Base-by-base conservation (phyloP, 2,113 vertebrate genomes). In the Rafetus swinhoei region DNA sequence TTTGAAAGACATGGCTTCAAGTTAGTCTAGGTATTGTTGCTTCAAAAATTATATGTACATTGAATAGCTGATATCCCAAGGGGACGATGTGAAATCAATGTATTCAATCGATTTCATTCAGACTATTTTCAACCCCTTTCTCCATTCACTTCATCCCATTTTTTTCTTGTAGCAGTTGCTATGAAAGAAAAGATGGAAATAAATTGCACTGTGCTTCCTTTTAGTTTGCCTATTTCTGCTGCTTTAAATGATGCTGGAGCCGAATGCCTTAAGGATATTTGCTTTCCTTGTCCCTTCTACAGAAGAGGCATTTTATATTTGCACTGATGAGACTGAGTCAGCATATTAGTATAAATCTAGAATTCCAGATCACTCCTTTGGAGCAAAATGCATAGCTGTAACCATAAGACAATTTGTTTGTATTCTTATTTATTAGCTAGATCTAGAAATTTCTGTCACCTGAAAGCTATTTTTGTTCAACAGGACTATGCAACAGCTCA, bases 401-500 rank as follows among this genome's bases (percentile, higher is more conserved):
- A 57, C 27, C 15, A 24, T 11, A 83, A 53, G 27, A 76, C 52
- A 15, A 59, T 39, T 32, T 69, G 9, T 85, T 18, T 7, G 4
- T 90, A 22, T 87, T 95, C 22, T 2, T 72, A 32, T 92, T 72
- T 76, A 79, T 82, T 74, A 25, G 0, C 77, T 57, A 45, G 60
- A 85, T 77, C 6, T 79, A 29, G 5, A 50, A n/a, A 91, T 91
- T 69, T 57, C 6, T 81, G 13, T 87, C 13, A 19, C 82, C 62
- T 81, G 55, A 88, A 86, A 90, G 62, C 24, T 93, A 0, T 83
- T 97, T 92, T 79, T 84, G 72, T 86, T n/a, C 90, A 2, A 25
- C 32, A 99, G 99, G 99, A 99, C 96, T 99, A 99, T 79, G 98
- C 98, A 69, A 98, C 98, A 59, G 99, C 99, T 45, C 98, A 99